phyloP scores from a whole-genome alignment of 2,888 invertebrate genomes.

The Sturmia bella region DNA sequence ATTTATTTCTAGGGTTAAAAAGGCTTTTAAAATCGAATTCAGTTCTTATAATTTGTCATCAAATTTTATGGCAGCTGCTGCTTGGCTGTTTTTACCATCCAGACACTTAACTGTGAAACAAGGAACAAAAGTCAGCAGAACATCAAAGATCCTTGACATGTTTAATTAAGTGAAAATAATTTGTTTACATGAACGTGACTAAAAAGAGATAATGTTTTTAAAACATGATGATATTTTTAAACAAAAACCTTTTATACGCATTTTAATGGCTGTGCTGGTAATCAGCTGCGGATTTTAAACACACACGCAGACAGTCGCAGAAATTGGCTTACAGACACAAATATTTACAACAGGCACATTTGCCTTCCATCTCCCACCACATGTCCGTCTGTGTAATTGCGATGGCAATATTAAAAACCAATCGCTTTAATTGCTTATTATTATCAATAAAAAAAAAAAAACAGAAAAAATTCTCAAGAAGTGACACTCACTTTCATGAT shows the following conservation, averaged over 20 bases:
- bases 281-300: conserved; percentile 3
- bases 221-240: conserved; percentile 7
- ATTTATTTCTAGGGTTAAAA: too few species aligned
- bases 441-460: conserved; percentile 4
- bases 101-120: neutral
- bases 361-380: neutral
- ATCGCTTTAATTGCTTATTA: conserved; percentile 3
- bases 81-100: neutral
- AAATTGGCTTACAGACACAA: neutral
- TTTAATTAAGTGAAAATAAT: conserved; percentile 63
- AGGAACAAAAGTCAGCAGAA: neutral
- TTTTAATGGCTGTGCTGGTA: neutral
- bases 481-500: too few species aligned
- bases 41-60: neutral
- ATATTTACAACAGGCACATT: neutral
- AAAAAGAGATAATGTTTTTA: neutral
- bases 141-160: conserved; percentile 52
- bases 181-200: conserved; percentile 62
- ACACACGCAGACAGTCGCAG: neutral
- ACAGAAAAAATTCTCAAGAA: too few species aligned
- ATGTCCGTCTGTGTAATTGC: neutral
- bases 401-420: neutral
- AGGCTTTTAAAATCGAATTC: neutral
- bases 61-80: neutral
- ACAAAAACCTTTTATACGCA: conserved; percentile 31